A percentile compares a stretch with the other conserved stretches of the same genome.
Evolutionary conservation across 2,888 invertebrate genomes (phyloP).

Genomic region (Tanytarsus gracilentus): DNA sequence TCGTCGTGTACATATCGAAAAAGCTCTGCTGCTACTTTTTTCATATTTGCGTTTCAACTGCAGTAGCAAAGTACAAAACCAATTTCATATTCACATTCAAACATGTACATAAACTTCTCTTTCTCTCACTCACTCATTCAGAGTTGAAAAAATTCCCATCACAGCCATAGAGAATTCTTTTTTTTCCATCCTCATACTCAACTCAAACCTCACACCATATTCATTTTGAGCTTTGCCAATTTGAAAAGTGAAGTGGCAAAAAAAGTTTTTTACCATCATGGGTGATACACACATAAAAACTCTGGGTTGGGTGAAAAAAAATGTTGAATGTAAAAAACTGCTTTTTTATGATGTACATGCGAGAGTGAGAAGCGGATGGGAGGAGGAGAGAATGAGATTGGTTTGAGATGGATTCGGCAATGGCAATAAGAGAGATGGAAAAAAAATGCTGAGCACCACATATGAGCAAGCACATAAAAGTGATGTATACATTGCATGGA

Average conservation of each 20-base stretch:
- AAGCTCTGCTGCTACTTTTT: slow-evolving; percentile 2
- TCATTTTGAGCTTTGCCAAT: slow-evolving; percentile 7
- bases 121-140: too few relatives aligned
- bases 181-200: not conserved
- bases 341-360: slow-evolving; percentile 24
- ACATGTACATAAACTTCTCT: too few relatives aligned
- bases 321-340: slow-evolving; percentile 25
- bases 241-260: slow-evolving; percentile 11
- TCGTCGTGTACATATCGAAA: not conserved
- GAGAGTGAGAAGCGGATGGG: too few relatives aligned
- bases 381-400: slow-evolving; percentile 2
- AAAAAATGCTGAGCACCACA: slow-evolving; percentile 18
- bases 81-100: slow-evolving; percentile 26
- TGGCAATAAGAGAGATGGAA: not conserved
- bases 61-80: slow-evolving; percentile 11
- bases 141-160: slow-evolving; percentile 7
- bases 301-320: not conserved
- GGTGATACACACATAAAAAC: not conserved
- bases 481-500: slow-evolving; percentile 19
- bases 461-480: slow-evolving; percentile 24
- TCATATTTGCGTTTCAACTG: slow-evolving; percentile 1
- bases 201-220: not conserved
- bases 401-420: not conserved
- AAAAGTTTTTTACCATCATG: not conserved
- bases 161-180: not conserved